Evolutionary conservation across 2,113 vertebrate genomes (phyloP).

Genomic region (Setophaga kirtlandii): DNA sequence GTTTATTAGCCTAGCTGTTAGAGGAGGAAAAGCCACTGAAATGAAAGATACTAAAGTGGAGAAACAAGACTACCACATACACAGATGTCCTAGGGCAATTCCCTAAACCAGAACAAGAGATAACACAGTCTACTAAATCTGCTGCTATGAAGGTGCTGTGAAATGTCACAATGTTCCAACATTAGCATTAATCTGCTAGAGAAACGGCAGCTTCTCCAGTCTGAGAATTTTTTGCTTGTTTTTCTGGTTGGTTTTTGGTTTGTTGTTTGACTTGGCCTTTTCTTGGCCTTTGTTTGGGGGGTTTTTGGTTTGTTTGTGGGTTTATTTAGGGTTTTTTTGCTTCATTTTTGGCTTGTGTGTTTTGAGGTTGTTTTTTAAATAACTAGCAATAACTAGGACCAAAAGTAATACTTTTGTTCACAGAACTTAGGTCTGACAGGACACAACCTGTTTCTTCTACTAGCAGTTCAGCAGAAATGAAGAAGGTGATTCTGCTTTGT

Average conservation of each 20-base stretch:
- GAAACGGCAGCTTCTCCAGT: neutral
- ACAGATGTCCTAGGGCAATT: neutral
- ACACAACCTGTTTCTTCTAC: neutral
- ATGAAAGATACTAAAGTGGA: neutral
- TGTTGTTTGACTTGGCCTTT: neutral
- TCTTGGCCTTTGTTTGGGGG: neutral
- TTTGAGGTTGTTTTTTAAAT: neutral
- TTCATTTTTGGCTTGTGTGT: neutral
- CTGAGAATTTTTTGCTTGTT: neutral
- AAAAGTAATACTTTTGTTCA: neutral
- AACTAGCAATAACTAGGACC: neutral
- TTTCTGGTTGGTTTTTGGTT: neutral
- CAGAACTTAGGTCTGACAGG: neutral
- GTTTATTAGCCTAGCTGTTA: neutral
- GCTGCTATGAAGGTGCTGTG: neutral
- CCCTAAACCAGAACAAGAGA: neutral
- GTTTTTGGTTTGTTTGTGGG: neutral
- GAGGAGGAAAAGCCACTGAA: neutral
- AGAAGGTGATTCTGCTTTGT: neutral
- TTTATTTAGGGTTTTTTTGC: fast-evolving
- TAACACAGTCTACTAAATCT: neutral
- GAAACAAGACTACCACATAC: neutral
- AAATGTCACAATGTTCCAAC: neutral
- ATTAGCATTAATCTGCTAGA: neutral
- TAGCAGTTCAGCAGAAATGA: neutral